Base-by-base conservation (phyloP, 1,140 invertebrate genomes). In the Rhyacophila brunnea region DNA sequence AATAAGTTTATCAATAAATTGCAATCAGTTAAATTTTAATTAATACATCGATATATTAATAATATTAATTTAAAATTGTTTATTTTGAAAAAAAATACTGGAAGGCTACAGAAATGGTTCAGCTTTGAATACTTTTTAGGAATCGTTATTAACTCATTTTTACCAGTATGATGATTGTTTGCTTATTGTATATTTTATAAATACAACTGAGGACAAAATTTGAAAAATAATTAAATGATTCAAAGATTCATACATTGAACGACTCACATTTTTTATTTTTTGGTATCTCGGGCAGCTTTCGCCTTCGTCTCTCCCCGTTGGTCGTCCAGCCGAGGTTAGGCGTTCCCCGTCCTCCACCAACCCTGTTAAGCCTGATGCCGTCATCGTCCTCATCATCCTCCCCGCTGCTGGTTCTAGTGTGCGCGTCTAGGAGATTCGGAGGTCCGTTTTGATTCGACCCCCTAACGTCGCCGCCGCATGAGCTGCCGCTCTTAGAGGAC, bases 251-350 rank as follows among this genome's bases (percentile, higher is more conserved):
- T 15, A n/a, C 3, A 15, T 15, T 40, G 38, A 5, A 3, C 4
- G 32, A 77, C 83, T 85, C 79, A 92, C 89, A 85, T 84, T 91
- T 91, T 74, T 89, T 89, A 65, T 87, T 88, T 73, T 92, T 92
- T 4, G 91, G 91, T 66, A 93, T 92, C 79, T 93, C 91, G 9
- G 91, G 91, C 18, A 93, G 74, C 75, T 90, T 90, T 72, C 91
- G 79, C 63, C 91, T 80, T 67, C 87, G 81, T 46, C 90, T 79
- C 68, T 88, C 87, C 10, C 81, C 81, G 4, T 64, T 67, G 59
- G 52, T 67, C 18, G 53, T 51, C 56, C 60, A 67, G 68, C 66
- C 34, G 66, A 74, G 66, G 67, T 69, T 47, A 66, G 70, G 51
- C 67, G 64, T 0, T 67, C 71, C n/a, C 67, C 70, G 11, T 69